Evolutionary conservation across 1,140 invertebrate species (phyloP), one percentile per base, ranked within the genome.

Genomic region (Mylabris phalerata): DNA sequence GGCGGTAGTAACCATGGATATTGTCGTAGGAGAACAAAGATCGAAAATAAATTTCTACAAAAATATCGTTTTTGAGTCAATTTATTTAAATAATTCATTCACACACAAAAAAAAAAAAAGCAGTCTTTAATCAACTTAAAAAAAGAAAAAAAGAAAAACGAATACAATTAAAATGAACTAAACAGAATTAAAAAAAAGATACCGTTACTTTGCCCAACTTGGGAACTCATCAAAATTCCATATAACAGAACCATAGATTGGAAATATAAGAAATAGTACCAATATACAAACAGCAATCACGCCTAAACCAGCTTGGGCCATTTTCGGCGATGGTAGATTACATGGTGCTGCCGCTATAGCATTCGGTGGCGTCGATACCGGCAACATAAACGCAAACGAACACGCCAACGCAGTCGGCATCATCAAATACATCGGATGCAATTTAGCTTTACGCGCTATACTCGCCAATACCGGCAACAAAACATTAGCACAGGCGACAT

Each of bases 341-440:
- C 85, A 88, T 26, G 88, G 86, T 1, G 87, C 86, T 45, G 90
- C 90, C 0, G 92, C 92, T 50, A 98, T 92, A 1, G 95, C 94
- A 75, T 98, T 98, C n/a, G 94, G 94, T 3, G 93, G 92, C 0
- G 86, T 87, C 3, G 81, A 81, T 1, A 94, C 90, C 2, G 93
- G 93, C 68, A 84, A 76, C 64, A 77, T 78, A 75, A 87, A 88
- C 3, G 85, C 82, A 75, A 82, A 93, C 5, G 90, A 93, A 71
- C 88, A 90, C 5, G 82, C 84, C 45, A 89, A 72, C 0, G 90
- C 82, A 0, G 90, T 85, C 0, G 94, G 93, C 56, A 96, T 75
- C 82, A 95, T 92, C 67, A 95, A 78, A 73, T 89, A 92, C 50
- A 95, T 70, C 0, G 94, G 94, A 79, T 96, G 88, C 40, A 87